These are phyloP conservation scores for Yasuhikotakia modesta DNA, from an alignment of 2,797 vertebrate genomes.

Conservation along the genomic window DNA sequence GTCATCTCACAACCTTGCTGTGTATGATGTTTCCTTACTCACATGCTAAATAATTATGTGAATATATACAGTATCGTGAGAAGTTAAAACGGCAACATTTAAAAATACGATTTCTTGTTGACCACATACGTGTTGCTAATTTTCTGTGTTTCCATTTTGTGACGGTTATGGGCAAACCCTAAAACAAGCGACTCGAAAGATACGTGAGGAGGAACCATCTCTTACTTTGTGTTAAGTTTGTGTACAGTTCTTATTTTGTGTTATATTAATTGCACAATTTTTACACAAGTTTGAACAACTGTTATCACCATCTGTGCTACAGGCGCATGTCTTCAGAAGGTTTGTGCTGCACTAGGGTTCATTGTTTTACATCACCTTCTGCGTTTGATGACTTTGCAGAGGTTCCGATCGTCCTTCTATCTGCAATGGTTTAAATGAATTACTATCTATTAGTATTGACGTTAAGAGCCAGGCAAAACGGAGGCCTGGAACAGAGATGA, in stretches of 20 bases:
- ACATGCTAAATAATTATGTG: not conserved
- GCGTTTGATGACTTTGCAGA: constrained; percentile 36
- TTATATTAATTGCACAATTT: constrained; percentile 7
- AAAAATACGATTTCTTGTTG: no score
- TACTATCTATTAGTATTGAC: constrained; percentile 61
- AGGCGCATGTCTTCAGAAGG: not conserved
- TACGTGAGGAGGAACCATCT: not conserved
- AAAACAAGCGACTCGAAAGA: no score
- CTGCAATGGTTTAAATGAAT: constrained; percentile 58
- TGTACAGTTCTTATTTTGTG: no score
- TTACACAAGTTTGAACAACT: not conserved
- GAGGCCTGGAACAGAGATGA: constrained; percentile 41
- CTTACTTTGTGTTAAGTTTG: no score
- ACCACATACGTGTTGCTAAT: not conserved
- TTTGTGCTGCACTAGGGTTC: not conserved
- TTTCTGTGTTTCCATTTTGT: no score
- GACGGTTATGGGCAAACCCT: no score
- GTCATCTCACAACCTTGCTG: not conserved
- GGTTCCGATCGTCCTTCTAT: constrained; percentile 43
- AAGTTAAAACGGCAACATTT: no score
- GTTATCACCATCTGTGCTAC: not conserved
- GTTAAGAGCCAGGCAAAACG: constrained; percentile 46
- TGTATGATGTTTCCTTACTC: not conserved
- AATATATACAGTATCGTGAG: no score
- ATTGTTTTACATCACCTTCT: not conserved